phyloP scores from a whole-genome alignment of 2,113 vertebrate species.

The Phasianus colchicus region DNA sequence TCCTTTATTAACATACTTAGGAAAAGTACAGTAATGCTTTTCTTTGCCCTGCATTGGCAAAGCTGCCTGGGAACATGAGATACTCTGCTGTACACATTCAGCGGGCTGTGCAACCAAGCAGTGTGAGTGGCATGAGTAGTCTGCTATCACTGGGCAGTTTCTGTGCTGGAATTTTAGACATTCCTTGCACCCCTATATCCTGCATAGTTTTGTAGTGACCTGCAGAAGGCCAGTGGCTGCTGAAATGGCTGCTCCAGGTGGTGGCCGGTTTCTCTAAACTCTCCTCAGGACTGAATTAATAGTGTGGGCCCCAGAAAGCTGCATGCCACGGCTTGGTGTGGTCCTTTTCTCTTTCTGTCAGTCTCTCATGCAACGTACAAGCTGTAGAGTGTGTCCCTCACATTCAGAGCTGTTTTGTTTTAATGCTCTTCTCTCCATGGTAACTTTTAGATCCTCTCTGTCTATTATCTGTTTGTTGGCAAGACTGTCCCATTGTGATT shows the following conservation, averaged over 20 bases:
- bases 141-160: not conserved
- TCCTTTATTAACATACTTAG: not conserved
- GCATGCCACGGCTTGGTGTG: accelerated
- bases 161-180: not conserved
- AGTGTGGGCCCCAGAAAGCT: not conserved
- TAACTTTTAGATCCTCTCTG: not conserved
- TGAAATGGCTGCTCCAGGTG: not conserved
- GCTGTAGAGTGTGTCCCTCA: not conserved
- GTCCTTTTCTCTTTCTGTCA: not conserved
- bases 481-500: not conserved
- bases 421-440: not conserved
- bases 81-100: not conserved
- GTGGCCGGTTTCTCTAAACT: not conserved
- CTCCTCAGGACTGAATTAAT: not conserved
- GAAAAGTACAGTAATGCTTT: not conserved
- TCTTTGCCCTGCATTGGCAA: not conserved
- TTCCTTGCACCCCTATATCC: not conserved
- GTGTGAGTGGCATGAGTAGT: not conserved
- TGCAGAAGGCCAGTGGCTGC: not conserved
- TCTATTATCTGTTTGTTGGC: not conserved
- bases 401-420: not conserved
- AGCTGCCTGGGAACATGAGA: not conserved
- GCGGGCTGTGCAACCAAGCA: not conserved
- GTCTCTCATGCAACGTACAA: accelerated
- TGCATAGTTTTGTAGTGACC: not conserved